phyloP scores from a whole-genome alignment of 2,113 vertebrate genomes.

The Dromas ardeola region DNA sequence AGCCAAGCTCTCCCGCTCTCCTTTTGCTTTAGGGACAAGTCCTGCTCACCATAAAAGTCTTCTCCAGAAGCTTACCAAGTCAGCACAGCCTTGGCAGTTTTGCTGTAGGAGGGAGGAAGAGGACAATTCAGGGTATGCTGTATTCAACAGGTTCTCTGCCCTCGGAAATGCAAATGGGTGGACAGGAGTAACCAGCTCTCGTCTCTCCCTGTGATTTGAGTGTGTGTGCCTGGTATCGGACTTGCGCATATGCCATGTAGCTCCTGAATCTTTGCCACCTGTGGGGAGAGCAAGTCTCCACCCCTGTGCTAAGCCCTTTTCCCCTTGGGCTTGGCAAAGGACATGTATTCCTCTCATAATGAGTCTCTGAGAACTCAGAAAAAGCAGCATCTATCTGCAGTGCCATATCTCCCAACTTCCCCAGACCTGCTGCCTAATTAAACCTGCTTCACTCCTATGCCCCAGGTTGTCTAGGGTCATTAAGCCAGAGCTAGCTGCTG shows the following conservation, averaged over 20 bases:
- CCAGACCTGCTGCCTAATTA: constrained; percentile 33
- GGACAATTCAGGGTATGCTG: not conserved
- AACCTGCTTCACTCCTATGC: constrained; percentile 38
- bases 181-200: not conserved
- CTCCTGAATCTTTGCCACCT: not conserved
- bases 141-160: not conserved
- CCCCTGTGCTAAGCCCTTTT: not conserved
- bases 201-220: not conserved
- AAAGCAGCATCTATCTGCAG: not conserved
- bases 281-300: not conserved
- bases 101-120: not conserved
- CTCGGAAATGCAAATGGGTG: not conserved
- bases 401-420: not conserved
- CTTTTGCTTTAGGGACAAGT: not conserved
- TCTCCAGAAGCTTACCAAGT: not conserved
- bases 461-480: constrained; percentile 42
- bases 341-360: not conserved
- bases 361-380: not conserved
- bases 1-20: not conserved
- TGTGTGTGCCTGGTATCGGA: not conserved
- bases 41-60: not conserved
- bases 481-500: constrained; percentile 7
- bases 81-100: not conserved
- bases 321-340: constrained; percentile 20
- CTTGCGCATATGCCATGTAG: not conserved